phyloP scores from a whole-genome alignment of 2,113 vertebrate species.

The Mus musculus region DNA sequence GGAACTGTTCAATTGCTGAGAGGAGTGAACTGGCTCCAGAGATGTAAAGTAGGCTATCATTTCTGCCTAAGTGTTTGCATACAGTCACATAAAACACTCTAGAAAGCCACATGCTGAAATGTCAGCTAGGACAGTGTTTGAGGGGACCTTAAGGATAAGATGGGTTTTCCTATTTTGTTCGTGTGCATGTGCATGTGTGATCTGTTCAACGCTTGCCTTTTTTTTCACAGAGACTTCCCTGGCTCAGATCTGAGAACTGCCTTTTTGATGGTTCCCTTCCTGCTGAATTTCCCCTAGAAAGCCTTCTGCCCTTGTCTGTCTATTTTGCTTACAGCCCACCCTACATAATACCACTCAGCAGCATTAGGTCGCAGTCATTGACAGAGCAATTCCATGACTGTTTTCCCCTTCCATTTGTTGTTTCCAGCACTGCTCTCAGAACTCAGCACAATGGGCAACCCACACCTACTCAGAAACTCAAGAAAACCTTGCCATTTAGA shows the following conservation, averaged over 20 bases:
- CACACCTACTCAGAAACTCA: slow-evolving; percentile 17
- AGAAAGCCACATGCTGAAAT: neutral
- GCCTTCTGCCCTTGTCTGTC: neutral
- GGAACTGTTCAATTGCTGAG: neutral
- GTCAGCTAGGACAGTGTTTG: neutral
- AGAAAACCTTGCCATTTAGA: slow-evolving; percentile 37
- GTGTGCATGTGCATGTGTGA: neutral
- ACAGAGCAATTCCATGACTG: neutral
- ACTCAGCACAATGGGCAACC: slow-evolving; percentile 20
- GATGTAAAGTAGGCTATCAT: neutral
- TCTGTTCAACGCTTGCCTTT: slow-evolving; percentile 24
- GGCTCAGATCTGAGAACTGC: neutral
- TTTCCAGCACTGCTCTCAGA: neutral
- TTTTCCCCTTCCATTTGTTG: slow-evolving; percentile 10
- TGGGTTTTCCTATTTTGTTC: neutral
- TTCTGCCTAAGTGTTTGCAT: neutral
- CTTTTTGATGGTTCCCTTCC: neutral
- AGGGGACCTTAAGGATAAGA: neutral
- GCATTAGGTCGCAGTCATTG: neutral
- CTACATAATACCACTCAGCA: neutral
- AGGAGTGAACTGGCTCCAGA: neutral
- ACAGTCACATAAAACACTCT: neutral
- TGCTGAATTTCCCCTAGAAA: neutral
- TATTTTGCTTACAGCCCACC: neutral
- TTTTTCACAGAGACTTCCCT: slow-evolving; percentile 19